Base-by-base conservation (phyloP, 1,140 invertebrate genomes). In the Brachionus sp. region DNA sequence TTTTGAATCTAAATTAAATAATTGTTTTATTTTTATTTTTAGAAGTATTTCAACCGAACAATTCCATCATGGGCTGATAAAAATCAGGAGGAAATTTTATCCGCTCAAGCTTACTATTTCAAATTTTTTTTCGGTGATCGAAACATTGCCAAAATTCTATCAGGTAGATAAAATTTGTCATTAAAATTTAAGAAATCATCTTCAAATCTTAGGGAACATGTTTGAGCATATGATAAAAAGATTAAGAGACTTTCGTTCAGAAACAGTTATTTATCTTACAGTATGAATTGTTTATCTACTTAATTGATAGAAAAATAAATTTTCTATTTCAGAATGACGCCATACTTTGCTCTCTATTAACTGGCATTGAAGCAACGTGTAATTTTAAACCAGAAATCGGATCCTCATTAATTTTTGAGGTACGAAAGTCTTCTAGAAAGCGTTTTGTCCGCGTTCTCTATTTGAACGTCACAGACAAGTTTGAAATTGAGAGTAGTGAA, bases 131-230 rank as follows among this genome's bases (percentile, higher is more conserved):
- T 46, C 6, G 70, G 70, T 25, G 70, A 75, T 35, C 19, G 44
- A 29, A 75, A 75, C 9, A 75, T 75, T 23, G 70, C 70, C 19
- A 44, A 75, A 46, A 46, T 75, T 23, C 12, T 75, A 46, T 75
- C 70, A 19, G 66, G 66, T 70, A 70, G n/a, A 37, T 16, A 7
- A 4, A 70, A 39, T 7, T 19, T 39, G 0, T 9, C 19, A 39
- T 37, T 7, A 70, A 19, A 70, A 57, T n/a, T 70, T 9, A 7
- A 39, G 5, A 70, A 7, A 19, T 37, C 16, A 16, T 39, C 16
- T 70, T 37, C 2, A 37, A 29, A 4, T 29, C 62, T 64, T 64
- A 39, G 16, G 33, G 5, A 39, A 70, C 16, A 6, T 19, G 1
- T 19, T 70, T 42, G 12, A 39, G 35, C 33, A 37, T 19, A 39